These are phyloP conservation scores for Rhea americana DNA, from an alignment of 2,113 vertebrate genomes.

Conservation along the genomic window DNA sequence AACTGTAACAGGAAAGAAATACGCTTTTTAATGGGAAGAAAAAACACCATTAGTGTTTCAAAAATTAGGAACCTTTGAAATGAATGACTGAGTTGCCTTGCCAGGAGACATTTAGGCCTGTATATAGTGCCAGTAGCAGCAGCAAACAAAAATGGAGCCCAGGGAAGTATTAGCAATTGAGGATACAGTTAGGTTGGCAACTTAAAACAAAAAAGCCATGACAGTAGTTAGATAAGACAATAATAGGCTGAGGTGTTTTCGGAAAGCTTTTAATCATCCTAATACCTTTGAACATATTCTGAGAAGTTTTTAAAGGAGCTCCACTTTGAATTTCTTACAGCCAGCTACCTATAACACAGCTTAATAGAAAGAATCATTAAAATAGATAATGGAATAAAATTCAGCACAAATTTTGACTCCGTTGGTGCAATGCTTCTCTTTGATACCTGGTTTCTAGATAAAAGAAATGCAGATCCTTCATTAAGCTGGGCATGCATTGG, in stretches of 20 bases:
- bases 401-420: neutral
- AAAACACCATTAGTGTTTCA: neutral
- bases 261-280: neutral
- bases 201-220: neutral
- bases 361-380: neutral
- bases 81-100: neutral
- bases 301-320: neutral
- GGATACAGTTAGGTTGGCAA: neutral
- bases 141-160: neutral
- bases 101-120: neutral
- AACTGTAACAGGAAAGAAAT: neutral
- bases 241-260: neutral
- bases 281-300: neutral
- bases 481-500: neutral
- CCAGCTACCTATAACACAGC: neutral
- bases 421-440: neutral
- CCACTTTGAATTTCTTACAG: neutral
- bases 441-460: neutral
- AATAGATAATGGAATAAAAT: neutral
- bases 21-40: neutral
- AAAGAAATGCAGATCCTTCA: neutral
- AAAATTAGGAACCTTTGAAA: neutral
- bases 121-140: neutral
- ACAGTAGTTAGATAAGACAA: neutral
- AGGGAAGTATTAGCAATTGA: rapidly evolving